Conservation (phyloP, 2,113 vertebrate species). For the Scopus umbretta region DNA sequence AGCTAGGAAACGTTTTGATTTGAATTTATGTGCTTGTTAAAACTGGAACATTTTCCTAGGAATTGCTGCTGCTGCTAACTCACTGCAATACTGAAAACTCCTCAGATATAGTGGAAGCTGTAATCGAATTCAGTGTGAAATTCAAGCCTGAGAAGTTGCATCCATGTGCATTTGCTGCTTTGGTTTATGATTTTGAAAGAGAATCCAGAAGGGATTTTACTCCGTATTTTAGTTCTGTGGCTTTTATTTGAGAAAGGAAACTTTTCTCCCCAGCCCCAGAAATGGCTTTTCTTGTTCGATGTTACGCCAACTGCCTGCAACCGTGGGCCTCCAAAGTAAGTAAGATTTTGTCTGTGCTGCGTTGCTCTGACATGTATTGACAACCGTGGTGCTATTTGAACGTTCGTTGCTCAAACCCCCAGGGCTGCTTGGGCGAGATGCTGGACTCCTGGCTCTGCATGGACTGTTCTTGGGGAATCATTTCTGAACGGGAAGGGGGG, state of each 20-base stretch:
- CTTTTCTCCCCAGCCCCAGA: slow-evolving; percentile 75
- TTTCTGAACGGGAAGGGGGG: neutral
- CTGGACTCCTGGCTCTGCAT: neutral
- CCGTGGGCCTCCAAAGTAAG: slow-evolving; percentile 99
- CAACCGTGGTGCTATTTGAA: slow-evolving; percentile 10
- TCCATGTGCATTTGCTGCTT: slow-evolving; percentile 40
- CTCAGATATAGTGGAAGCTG: slow-evolving; percentile 44
- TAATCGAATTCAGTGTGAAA: slow-evolving; percentile 65
- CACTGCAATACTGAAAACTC: slow-evolving; percentile 56
- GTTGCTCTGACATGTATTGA: slow-evolving; percentile 13
- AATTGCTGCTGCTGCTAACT: slow-evolving; percentile 65
- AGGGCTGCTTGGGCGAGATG: neutral
- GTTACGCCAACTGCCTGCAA: slow-evolving; percentile 99
- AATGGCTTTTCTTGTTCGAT: slow-evolving; percentile 99
- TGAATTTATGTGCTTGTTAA: slow-evolving; percentile 60
- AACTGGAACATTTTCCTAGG: slow-evolving; percentile 63
- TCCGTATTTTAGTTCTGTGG: slow-evolving; percentile 36
- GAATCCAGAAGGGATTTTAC: slow-evolving; percentile 65
- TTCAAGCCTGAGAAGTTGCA: slow-evolving; percentile 61
- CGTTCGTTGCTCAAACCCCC: neutral
- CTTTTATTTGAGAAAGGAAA: slow-evolving; percentile 76
- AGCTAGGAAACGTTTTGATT: slow-evolving; percentile 64
- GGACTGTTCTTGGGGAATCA: neutral
- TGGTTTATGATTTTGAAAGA: slow-evolving; percentile 66
- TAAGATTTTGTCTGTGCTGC: slow-evolving; percentile 65